Percentiles rank a stretch among this genome's conserved stretches.
These are phyloP conservation scores for Gallinago solitaria DNA, from an alignment of 2,797 vertebrate species.

Conservation along the genomic window DNA sequence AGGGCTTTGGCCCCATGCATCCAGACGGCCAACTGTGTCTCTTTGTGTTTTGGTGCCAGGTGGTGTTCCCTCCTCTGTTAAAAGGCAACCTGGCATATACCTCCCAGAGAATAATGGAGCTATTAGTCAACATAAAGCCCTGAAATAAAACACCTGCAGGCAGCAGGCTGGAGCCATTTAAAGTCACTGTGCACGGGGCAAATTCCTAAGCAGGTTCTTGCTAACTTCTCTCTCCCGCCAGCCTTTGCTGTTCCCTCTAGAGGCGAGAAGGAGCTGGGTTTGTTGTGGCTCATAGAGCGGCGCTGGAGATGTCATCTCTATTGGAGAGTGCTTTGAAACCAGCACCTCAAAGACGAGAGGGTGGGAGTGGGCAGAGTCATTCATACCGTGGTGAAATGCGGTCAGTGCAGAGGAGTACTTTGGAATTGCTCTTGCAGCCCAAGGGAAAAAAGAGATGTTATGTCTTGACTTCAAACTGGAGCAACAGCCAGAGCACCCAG, in stretches of 20 bases:
- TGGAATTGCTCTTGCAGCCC: neutral
- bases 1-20: neutral
- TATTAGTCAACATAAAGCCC: neutral
- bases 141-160: neutral
- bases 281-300: neutral
- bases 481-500: neutral
- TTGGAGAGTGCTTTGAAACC: neutral
- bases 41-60: neutral
- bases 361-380: neutral
- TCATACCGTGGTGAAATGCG: neutral
- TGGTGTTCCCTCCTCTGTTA: neutral
- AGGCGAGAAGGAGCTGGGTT: neutral
- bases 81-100: neutral
- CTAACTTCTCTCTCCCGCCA: neutral
- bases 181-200: neutral
- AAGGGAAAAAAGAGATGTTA: neutral
- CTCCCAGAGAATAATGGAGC: neutral
- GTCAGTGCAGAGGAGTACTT: neutral
- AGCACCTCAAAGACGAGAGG: neutral
- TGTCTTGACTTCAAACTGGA: neutral
- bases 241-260: neutral
- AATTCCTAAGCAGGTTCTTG: neutral
- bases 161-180: neutral
- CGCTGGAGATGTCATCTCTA: neutral
- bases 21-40: neutral